Conservation (phyloP, 64 coral and sea anemone species). For the Porites lutea region DNA sequence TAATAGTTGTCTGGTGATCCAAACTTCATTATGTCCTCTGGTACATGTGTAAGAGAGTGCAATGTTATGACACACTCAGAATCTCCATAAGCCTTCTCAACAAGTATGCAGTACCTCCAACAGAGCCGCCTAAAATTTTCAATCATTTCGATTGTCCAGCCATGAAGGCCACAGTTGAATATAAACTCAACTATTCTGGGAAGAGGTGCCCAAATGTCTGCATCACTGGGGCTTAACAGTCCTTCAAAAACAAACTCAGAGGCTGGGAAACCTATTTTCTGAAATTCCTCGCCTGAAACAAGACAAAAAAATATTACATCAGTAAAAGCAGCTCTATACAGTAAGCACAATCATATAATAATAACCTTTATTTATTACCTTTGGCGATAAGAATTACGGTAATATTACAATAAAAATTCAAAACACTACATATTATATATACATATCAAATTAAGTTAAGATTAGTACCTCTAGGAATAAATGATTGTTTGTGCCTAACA, state of each 20-base stretch:
- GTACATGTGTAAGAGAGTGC: constrained; percentile 51
- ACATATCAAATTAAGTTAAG: too few relatives aligned
- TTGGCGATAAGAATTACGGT: too few relatives aligned
- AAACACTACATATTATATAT: too few relatives aligned
- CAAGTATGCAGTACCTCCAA: constrained; percentile 60
- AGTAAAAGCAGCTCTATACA: background rate
- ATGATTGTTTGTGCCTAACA: too few relatives aligned
- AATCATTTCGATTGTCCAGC: constrained; percentile 49
- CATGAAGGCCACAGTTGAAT: constrained; percentile 45
- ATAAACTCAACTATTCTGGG: constrained; percentile 75
- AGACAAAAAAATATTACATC: background rate
- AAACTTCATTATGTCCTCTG: constrained; percentile 56
- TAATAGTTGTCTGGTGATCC: constrained; percentile 53
- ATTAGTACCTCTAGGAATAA: too few relatives aligned
- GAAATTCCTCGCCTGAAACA: constrained; percentile 70
- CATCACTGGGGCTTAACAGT: constrained; percentile 11
- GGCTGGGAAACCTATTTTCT: constrained; percentile 75
- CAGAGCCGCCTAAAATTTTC: constrained; percentile 18
- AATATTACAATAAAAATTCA: too few relatives aligned
- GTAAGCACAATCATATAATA: background rate
- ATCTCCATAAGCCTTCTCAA: constrained; percentile 40
- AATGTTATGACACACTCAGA: constrained; percentile 43
- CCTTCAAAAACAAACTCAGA: constrained; percentile 70
- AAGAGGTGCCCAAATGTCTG: constrained; percentile 65
- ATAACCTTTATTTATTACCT: background rate